phyloP scores from a whole-genome alignment of 1,140 invertebrate species.

The Nasonia giraulti region DNA sequence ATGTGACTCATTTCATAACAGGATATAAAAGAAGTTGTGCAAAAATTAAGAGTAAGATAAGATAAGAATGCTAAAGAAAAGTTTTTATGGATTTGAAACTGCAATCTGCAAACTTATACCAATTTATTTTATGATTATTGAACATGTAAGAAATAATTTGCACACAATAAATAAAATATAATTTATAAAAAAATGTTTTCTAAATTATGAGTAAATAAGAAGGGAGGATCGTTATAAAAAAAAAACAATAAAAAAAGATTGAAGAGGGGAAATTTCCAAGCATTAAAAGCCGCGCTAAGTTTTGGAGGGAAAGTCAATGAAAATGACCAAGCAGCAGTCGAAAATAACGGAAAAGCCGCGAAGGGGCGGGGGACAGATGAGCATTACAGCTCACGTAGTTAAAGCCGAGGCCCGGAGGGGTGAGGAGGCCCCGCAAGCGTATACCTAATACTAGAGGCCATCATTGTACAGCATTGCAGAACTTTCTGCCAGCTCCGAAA shows the following conservation, averaged over 20 bases:
- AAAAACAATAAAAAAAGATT: background rate
- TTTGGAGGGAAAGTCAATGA: background rate
- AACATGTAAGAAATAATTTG: background rate
- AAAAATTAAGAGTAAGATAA: background rate
- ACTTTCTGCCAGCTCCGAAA: slow-evolving; percentile 23
- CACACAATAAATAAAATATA: background rate
- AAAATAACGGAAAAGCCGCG: background rate
- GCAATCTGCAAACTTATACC: too few relatives aligned
- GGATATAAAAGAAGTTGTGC: slow-evolving; percentile 1
- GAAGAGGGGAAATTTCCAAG: background rate
- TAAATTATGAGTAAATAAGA: background rate
- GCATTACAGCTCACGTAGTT: background rate
- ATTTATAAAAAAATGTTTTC: background rate
- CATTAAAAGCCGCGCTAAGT: too few relatives aligned
- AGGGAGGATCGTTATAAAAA: background rate
- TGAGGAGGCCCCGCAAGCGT: background rate
- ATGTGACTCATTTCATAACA: slow-evolving; percentile 11
- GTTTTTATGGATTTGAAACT: too few relatives aligned
- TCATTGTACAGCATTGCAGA: background rate
- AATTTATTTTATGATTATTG: too few relatives aligned
- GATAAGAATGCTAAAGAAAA: background rate
- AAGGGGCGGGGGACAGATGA: background rate
- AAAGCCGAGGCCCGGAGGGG: background rate
- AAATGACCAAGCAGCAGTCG: slow-evolving; percentile 1
- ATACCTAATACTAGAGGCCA: background rate